Percentiles rank a stretch among this genome's conserved stretches.
These are phyloP conservation scores for Melitaea cinxia DNA, from an alignment of 1,140 invertebrate genomes.

Conservation along the genomic window DNA sequence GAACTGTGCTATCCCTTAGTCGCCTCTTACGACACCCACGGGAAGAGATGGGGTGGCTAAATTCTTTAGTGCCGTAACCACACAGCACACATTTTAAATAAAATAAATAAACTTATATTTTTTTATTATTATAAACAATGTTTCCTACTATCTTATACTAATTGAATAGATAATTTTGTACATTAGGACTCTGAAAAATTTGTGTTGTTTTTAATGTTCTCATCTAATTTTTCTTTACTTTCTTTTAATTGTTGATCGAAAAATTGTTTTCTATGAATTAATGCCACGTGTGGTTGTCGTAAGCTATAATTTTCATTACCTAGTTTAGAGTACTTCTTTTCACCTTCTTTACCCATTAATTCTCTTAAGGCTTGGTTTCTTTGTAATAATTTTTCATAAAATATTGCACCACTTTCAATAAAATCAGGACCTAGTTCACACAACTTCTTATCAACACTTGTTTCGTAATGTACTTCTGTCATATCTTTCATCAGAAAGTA, in stretches of 20 bases:
- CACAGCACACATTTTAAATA: too few relatives aligned
- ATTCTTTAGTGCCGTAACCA: too few relatives aligned
- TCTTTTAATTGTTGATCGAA: constrained; percentile 80
- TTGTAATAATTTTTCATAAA: constrained; percentile 87
- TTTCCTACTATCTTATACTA: too few relatives aligned
- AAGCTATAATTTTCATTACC: constrained; percentile 88
- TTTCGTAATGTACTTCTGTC: constrained; percentile 84
- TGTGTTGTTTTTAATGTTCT: not conserved
- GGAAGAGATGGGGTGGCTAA: too few relatives aligned
- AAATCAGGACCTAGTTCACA: constrained; percentile 83
- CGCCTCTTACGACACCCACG: too few relatives aligned
- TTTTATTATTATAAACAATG: too few relatives aligned
- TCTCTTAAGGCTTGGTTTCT: constrained; percentile 87
- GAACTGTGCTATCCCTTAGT: too few relatives aligned
- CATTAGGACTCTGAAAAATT: not conserved
- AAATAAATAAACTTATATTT: too few relatives aligned
- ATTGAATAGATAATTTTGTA: too few relatives aligned
- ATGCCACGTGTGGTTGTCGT: constrained; percentile 83
- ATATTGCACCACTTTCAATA: constrained; percentile 87
- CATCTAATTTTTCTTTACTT: constrained; percentile 11
- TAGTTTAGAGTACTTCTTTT: constrained; percentile 83
- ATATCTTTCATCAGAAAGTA: constrained; percentile 86
- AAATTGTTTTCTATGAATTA: constrained; percentile 84
- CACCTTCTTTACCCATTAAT: constrained; percentile 83
- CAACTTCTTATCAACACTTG: constrained; percentile 83